Percentiles rank a stretch among this genome's conserved stretches.
Conservation (phyloP, 2,888 invertebrate species). For the Hipparchia sbordonii region DNA sequence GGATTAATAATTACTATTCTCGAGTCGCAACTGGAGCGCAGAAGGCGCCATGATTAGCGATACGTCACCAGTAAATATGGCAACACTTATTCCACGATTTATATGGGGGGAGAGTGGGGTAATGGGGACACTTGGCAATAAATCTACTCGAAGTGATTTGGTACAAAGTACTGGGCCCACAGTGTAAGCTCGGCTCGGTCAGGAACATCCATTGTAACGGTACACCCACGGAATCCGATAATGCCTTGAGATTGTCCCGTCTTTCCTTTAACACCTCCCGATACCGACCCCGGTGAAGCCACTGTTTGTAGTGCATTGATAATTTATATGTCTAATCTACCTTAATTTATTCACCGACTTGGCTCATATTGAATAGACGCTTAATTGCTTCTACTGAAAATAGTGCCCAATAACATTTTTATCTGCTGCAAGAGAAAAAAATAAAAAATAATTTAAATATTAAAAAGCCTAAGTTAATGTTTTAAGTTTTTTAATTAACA, state of each 20-base stretch:
- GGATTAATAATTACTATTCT: constrained; percentile 79
- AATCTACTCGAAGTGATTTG: constrained; percentile 80
- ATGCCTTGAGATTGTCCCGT: constrained; percentile 79
- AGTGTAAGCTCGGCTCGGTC: constrained; percentile 73
- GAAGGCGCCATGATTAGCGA: constrained; percentile 77
- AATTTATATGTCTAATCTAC: constrained; percentile 41
- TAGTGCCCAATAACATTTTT: background rate
- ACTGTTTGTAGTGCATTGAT: constrained; percentile 50
- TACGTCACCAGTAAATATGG: constrained; percentile 81
- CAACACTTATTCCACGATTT: constrained; percentile 81
- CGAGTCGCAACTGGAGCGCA: constrained; percentile 62
- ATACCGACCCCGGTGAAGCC: constrained; percentile 56
- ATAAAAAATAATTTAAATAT: too few relatives aligned
- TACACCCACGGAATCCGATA: constrained; percentile 79
- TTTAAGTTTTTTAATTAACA: too few relatives aligned
- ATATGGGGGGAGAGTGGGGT: constrained; percentile 73
- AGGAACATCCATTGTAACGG: constrained; percentile 76
- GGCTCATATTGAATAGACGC: background rate
- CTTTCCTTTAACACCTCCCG: constrained; percentile 77
- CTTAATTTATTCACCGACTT: constrained; percentile 38
- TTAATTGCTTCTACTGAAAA: background rate
- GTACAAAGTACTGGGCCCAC: constrained; percentile 79
- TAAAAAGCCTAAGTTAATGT: too few relatives aligned
- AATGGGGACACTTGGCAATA: constrained; percentile 73
- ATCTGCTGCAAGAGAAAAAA: too few relatives aligned